Base-by-base conservation (phyloP, 2,113 vertebrate genomes). In the Eurypyga helias region DNA sequence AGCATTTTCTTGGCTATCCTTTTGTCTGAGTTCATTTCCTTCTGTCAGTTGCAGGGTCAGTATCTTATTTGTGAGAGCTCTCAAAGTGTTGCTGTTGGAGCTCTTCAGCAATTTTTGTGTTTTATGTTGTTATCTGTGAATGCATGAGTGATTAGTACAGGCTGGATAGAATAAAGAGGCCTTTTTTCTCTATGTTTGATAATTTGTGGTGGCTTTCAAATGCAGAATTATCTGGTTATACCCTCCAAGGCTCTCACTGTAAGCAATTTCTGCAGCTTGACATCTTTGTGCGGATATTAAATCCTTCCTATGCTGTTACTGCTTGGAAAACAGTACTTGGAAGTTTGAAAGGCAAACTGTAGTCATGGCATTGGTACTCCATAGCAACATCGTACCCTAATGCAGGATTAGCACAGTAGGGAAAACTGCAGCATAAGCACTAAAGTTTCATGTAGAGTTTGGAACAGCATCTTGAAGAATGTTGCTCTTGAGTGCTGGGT, bases 191-290 rank as follows among this genome's bases (percentile, higher is more conserved):
- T 73, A 10, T 75, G 6, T 55, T 72, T 60, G 28, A 18, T 76
- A 46, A 43, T 77, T 90, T 90, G 7, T 58, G 6, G 16, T 94
- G 46, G 19, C 43, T 93, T 89, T 94, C 60, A 84, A 60, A 58
- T 52, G 14, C 49, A 80, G 26, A 46, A 65, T 80, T 83, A 54
- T 54, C 51, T 80, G 15, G 5, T 51, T 88, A 21, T 80, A 62
- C 16, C 6, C 17, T 86, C 25, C 25, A 79, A 41, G 28, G 3
- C 10, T 87, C 19, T 18, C 20, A 28, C 13, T 60, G 25, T 77
- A 69, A 70, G 12, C 24, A 58, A 26, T 70, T 96, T 78, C 18
- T 90, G 31, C 38, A 91, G 49, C 36, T 72, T 93, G 66, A 77
- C 2, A 0, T 52, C 41, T 73, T 38, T 60, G 11, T 82, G 19